phyloP scores from a whole-genome alignment of 2,797 vertebrate genomes.

The Trachops cirrhosus region DNA sequence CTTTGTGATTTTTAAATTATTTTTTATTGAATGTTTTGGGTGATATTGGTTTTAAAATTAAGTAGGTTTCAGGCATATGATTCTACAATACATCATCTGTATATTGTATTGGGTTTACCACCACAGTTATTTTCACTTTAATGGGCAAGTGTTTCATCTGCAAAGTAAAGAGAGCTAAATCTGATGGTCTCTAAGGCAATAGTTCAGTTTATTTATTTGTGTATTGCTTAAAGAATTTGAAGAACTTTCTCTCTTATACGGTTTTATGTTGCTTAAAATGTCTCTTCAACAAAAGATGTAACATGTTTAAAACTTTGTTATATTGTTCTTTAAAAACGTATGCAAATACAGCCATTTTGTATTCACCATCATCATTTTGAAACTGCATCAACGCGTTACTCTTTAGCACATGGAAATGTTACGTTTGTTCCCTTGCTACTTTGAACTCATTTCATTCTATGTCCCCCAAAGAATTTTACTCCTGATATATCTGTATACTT shows the following conservation, averaged over 20 bases:
- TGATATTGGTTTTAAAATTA: not conserved
- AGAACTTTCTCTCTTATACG: constrained; percentile 3
- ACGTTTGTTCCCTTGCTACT: not conserved
- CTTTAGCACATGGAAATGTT: not conserved
- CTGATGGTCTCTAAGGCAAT: not conserved
- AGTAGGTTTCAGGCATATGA: not conserved
- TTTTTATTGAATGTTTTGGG: not conserved
- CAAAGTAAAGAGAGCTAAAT: not conserved
- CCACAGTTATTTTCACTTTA: not conserved
- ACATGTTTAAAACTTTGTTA: not conserved
- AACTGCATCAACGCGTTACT: not conserved
- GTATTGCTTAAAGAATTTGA: constrained; percentile 21
- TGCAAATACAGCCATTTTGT: not conserved
- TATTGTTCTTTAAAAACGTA: not conserved
- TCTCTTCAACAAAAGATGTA: not conserved
- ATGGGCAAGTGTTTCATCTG: not conserved
- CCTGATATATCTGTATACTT: not conserved
- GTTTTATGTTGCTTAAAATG: constrained; percentile 16
- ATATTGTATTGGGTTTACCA: not conserved
- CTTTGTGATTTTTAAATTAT: not conserved
- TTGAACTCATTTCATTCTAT: not conserved
- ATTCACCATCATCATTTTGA: not conserved
- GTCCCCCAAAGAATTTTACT: not conserved
- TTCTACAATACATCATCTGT: not conserved
- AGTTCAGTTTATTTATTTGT: constrained; percentile 19